Evolutionary conservation across 2,888 invertebrate genomes (phyloP).

Genomic region (Argynnis bischoffii): DNA sequence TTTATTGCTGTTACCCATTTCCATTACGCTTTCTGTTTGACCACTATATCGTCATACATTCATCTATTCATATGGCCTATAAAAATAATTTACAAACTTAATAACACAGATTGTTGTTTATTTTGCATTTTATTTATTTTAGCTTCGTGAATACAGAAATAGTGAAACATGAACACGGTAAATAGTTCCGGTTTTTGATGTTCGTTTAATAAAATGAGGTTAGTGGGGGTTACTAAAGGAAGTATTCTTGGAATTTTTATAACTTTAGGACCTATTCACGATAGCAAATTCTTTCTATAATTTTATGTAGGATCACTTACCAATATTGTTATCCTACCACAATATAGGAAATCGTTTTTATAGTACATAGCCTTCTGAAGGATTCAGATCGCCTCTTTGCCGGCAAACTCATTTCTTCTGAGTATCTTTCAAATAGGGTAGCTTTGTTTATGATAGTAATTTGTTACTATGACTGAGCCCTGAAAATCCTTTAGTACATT

Average conservation of each 20-base stretch:
- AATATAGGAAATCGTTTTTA: constrained; percentile 14
- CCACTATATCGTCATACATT: neutral
- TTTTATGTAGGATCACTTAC: constrained; percentile 4
- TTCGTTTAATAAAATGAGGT: no score
- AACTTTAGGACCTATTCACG: neutral
- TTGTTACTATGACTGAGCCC: constrained; percentile 9
- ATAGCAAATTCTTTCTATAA: neutral
- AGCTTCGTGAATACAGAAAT: no score
- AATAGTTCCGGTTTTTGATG: no score
- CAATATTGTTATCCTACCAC: constrained; percentile 4
- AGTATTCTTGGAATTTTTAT: neutral
- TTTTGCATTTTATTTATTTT: neutral
- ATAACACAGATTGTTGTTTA: neutral
- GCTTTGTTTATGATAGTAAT: constrained; percentile 19
- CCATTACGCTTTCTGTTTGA: constrained; percentile 2
- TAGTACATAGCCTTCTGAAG: constrained; percentile 8
- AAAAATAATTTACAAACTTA: no score
- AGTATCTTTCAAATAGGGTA: constrained; percentile 26
- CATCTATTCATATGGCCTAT: no score
- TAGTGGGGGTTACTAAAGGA: no score
- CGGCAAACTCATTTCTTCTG: constrained; percentile 27
- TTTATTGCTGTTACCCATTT: constrained; percentile 72
- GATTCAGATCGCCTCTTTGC: constrained; percentile 14
- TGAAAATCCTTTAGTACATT: constrained; percentile 1
- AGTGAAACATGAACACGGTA: no score